Base-by-base conservation (phyloP, 1,140 invertebrate genomes). In the Vanessa tameamea region DNA sequence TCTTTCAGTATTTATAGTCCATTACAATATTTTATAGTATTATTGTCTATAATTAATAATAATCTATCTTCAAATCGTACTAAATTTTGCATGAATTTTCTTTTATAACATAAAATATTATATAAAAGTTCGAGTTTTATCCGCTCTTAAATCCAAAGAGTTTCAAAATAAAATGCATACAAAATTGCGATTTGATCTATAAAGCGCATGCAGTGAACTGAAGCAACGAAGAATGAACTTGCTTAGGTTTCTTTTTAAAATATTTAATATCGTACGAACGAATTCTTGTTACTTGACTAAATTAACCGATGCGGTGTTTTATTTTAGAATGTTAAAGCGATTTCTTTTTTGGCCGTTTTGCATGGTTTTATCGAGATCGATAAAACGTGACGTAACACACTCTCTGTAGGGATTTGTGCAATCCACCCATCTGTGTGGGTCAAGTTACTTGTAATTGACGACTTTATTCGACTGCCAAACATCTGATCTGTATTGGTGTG, bases 121-220 rank as follows among this genome's bases (percentile, higher is more conserved):
- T 48, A 23, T 48, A 16, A n/a, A n/a, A 23, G 20, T 57, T 57
- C 48, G 48, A 37, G 26, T 51, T 37, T 43, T 16, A 31, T 31
- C 26, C 23, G 7, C 47, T 26, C n/a, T 20, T 20, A 63, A 51
- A 50, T 26, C 20, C 51, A 6, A 31, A n/a, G 14, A 67, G 15
- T 53, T 37, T 67, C 37, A 53, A 53, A 67, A 53, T 23, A 67
- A 67, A 13, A 0, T 67, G 31, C 48, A 53, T 55, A 43, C 26
- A 67, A 67, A 55, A 67, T 43, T 67, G 65, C 65, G 16, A 16
- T 31, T 53, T 53, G 11, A 67, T 53, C 65, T 37, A 55, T 65
- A 16, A 67, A 53, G 31, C 50, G 31, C 16, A 53, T 15, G 65
- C 50, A 67, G 50, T 9, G 16, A 64, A 64, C 31, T 43, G 31